Evolutionary conservation across 1,140 invertebrate genomes (phyloP).

Genomic region (Scylla paramamosain): DNA sequence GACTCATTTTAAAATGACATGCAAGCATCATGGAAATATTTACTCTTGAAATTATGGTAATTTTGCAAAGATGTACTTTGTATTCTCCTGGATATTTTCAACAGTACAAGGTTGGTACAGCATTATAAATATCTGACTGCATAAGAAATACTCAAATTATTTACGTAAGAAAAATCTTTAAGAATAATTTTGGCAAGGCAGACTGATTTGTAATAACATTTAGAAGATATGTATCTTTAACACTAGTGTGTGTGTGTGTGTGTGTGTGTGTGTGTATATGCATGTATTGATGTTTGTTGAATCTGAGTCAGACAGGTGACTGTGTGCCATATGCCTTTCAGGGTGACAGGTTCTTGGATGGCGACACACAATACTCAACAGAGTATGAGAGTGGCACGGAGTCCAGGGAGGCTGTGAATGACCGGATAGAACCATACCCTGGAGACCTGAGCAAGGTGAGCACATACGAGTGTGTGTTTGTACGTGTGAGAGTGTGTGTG

Average conservation of each 20-base stretch:
- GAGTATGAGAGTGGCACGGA: slow-evolving; percentile 76
- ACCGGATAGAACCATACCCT: slow-evolving; percentile 76
- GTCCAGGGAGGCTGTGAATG: slow-evolving; percentile 73
- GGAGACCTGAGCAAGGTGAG: slow-evolving; percentile 77
- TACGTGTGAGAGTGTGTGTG: background rate
- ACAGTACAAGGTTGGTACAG: background rate
- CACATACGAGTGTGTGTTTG: too few species aligned
- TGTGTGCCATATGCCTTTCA: slow-evolving; percentile 1
- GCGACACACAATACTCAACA: slow-evolving; percentile 65
- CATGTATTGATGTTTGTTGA: background rate
- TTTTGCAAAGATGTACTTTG: background rate
- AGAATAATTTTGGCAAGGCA: background rate
- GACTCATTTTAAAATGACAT: background rate
- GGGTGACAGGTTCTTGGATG: slow-evolving; percentile 70
- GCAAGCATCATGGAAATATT: background rate
- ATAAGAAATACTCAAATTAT: background rate
- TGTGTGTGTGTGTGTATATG: background rate
- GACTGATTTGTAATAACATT: background rate
- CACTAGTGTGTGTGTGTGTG: background rate
- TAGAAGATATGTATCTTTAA: background rate
- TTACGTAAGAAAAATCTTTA: background rate
- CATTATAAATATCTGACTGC: background rate
- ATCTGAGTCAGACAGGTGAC: background rate
- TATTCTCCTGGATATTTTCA: slow-evolving; percentile 11
- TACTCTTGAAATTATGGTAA: background rate